These are phyloP conservation scores for Poecile montanus DNA, from an alignment of 2,797 vertebrate genomes.

Conservation along the genomic window DNA sequence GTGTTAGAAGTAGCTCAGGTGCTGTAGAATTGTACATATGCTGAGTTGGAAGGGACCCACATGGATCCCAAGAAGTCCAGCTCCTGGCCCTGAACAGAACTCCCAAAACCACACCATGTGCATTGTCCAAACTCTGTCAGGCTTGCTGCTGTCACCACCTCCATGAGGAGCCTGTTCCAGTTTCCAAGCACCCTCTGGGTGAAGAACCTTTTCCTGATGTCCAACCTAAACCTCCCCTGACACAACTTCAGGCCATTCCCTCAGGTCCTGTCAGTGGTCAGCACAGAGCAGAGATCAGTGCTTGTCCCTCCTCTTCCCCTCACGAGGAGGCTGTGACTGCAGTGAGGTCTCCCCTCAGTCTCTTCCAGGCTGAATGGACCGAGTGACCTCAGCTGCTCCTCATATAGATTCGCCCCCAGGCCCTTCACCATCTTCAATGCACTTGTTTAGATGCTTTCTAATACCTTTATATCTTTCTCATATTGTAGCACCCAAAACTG, in stretches of 20 bases:
- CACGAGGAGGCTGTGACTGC: not conserved
- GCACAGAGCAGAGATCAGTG: not conserved
- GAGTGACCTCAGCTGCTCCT: not conserved
- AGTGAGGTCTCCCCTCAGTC: not conserved
- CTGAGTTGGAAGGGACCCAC: not conserved
- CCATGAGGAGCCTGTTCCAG: not conserved
- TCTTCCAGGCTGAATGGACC: not conserved
- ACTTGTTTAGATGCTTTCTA: not conserved
- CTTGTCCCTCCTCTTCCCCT: not conserved
- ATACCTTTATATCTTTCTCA: not conserved
- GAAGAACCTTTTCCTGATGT: not conserved
- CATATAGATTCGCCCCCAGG: not conserved
- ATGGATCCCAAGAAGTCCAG: not conserved
- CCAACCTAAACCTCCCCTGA: not conserved
- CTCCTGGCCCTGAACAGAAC: not conserved
- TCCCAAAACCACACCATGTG: not conserved
- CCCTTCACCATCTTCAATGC: not conserved
- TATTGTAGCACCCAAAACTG: not conserved
- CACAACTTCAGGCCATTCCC: not conserved
- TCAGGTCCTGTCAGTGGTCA: rapidly evolving
- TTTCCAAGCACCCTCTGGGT: not conserved
- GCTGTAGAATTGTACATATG: not conserved
- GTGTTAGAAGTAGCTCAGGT: not conserved
- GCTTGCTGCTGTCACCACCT: not conserved
- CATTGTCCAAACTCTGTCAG: not conserved